These are phyloP conservation scores for Parazoanthus darwini DNA, from an alignment of 92 coral and sea anemone genomes.

Conservation along the genomic window DNA sequence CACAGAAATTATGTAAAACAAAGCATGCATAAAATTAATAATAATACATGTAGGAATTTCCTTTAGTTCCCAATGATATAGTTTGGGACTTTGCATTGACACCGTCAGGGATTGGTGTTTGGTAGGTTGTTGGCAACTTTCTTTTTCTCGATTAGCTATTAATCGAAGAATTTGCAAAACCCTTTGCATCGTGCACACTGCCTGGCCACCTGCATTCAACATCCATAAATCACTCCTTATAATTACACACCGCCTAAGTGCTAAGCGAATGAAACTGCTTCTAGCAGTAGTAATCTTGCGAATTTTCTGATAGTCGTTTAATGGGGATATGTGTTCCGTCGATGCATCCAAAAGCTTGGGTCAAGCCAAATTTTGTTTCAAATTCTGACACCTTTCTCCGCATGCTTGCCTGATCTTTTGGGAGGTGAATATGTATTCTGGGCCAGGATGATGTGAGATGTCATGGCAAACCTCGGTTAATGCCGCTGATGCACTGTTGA, in stretches of 20 bases:
- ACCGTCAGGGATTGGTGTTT: slow-evolving; percentile 36
- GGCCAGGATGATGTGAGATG: slow-evolving; percentile 46
- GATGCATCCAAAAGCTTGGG: slow-evolving; percentile 61
- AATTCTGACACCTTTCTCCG: slow-evolving; percentile 27
- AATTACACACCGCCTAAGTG: slow-evolving; percentile 44
- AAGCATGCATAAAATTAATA: slow-evolving; percentile 23
- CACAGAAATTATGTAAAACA: too few species aligned
- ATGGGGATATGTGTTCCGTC: slow-evolving; percentile 65
- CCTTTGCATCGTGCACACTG: slow-evolving; percentile 49
- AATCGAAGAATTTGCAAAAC: slow-evolving; percentile 49
- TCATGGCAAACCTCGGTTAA: slow-evolving; percentile 59
- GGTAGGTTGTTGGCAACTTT: slow-evolving; percentile 41
- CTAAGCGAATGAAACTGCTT: slow-evolving; percentile 45
- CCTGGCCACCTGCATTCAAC: slow-evolving; percentile 60
- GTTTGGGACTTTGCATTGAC: slow-evolving; percentile 44
- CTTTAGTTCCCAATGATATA: slow-evolving; percentile 44
- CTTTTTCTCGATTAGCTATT: slow-evolving; percentile 33
- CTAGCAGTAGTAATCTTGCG: slow-evolving; percentile 64
- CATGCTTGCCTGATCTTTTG: slow-evolving; percentile 26
- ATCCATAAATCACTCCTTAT: slow-evolving; percentile 47
- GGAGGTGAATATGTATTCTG: slow-evolving; percentile 51
- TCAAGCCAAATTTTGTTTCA: slow-evolving; percentile 66
- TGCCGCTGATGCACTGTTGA: slow-evolving; percentile 51
- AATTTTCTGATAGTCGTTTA: slow-evolving; percentile 54
- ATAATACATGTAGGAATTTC: slow-evolving; percentile 40